These are phyloP conservation scores for Ceramica pisi DNA, from an alignment of 2,888 invertebrate genomes.

Conservation along the genomic window DNA sequence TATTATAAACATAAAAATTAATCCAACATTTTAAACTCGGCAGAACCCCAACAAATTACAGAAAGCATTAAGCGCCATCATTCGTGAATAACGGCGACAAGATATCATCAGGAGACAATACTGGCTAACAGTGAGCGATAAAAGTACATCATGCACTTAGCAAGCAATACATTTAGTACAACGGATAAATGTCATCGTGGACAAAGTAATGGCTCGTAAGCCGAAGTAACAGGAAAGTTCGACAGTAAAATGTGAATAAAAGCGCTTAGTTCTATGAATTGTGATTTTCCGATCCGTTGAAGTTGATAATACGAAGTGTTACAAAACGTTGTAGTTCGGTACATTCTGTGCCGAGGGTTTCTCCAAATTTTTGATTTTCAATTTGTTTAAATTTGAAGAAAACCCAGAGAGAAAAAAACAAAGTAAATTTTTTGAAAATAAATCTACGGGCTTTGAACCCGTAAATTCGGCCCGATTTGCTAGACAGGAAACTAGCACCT, in stretches of 20 bases:
- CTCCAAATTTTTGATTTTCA: too few relatives aligned
- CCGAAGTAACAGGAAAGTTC: constrained; percentile 38
- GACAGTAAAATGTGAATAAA: constrained; percentile 30
- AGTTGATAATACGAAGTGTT: not conserved
- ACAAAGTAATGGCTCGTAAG: constrained; percentile 60
- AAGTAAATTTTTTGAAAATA: too few relatives aligned
- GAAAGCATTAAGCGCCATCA: constrained; percentile 39
- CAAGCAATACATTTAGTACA: constrained; percentile 62
- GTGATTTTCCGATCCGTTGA: not conserved
- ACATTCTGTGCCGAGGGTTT: not conserved
- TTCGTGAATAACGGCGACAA: constrained; percentile 53
- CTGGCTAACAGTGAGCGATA: constrained; percentile 53
- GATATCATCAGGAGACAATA: constrained; percentile 65
- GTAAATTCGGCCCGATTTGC: too few relatives aligned
- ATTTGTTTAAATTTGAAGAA: too few relatives aligned
- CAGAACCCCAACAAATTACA: constrained; percentile 20
- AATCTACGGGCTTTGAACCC: too few relatives aligned
- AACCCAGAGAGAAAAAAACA: too few relatives aligned
- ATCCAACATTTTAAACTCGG: constrained; percentile 5
- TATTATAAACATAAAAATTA: constrained; percentile 16
- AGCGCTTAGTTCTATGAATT: not conserved
- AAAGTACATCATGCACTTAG: constrained; percentile 57
- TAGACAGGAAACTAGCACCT: too few relatives aligned
- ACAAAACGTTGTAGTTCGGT: not conserved
- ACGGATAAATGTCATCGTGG: constrained; percentile 64